A percentile compares a stretch with the other conserved stretches of the same genome.
These are phyloP conservation scores for Phenganax subtilis DNA, from an alignment of 92 coral and sea anemone genomes.

Conservation along the genomic window DNA sequence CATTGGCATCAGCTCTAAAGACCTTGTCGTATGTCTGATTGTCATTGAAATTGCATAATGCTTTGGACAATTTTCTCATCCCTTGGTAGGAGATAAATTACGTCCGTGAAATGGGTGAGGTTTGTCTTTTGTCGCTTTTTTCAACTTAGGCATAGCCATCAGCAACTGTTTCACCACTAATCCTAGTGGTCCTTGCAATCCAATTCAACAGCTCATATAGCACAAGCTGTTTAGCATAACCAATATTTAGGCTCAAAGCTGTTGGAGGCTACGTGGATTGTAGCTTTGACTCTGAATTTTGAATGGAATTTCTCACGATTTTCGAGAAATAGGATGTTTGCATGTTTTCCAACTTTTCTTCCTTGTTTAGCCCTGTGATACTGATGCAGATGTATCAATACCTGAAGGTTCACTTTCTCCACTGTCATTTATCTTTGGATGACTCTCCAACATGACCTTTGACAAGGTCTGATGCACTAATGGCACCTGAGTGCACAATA, in stretches of 20 bases:
- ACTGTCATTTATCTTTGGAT: neutral
- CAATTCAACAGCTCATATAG: slow-evolving; percentile 27
- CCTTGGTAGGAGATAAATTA: slow-evolving; percentile 27
- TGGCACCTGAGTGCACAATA: slow-evolving; percentile 28
- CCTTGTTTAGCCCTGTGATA: slow-evolving; percentile 4
- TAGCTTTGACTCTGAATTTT: slow-evolving; percentile 1
- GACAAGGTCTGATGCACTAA: neutral
- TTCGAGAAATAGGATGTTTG: slow-evolving; percentile 24
- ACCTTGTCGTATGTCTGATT: slow-evolving; percentile 33
- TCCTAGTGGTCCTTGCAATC: slow-evolving; percentile 32
- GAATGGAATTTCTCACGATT: slow-evolving; percentile 19
- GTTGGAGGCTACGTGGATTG: slow-evolving; percentile 25
- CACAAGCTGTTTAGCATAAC: slow-evolving; percentile 23
- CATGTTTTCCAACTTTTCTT: slow-evolving; percentile 6
- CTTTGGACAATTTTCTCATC: slow-evolving; percentile 16
- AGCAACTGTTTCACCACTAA: slow-evolving; percentile 19
- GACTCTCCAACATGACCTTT: neutral
- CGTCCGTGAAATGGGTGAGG: slow-evolving; percentile 27
- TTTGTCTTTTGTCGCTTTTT: slow-evolving; percentile 11
- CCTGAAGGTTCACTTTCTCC: slow-evolving; percentile 7
- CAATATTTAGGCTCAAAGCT: slow-evolving; percentile 23
- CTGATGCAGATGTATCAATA: neutral
- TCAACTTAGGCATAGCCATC: slow-evolving; percentile 24
- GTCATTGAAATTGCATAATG: slow-evolving; percentile 39
- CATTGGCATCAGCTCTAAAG: slow-evolving; percentile 7